phyloP scores from a whole-genome alignment of 2,888 invertebrate species.

The Drosophila hamatofila region DNA sequence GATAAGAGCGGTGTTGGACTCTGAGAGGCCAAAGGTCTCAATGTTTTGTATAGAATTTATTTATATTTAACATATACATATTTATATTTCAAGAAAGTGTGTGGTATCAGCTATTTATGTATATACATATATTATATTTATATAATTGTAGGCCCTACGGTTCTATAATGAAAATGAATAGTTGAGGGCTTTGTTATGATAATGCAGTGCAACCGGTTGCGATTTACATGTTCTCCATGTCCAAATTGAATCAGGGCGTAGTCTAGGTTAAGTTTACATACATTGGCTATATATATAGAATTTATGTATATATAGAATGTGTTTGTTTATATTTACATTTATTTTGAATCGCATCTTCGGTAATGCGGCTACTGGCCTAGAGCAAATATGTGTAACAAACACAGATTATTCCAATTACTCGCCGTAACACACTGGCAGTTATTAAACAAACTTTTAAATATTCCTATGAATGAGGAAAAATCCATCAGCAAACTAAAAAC shows the following conservation, averaged over 20 bases:
- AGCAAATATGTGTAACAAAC: background rate
- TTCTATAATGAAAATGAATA: background rate
- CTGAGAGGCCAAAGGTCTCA: background rate
- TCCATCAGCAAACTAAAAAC: conserved; percentile 14
- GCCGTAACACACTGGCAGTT: conserved; percentile 9
- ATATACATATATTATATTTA: background rate
- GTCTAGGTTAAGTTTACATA: conserved; percentile 9
- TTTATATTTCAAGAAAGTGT: background rate
- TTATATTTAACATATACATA: conserved; percentile 5
- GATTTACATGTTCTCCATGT: background rate
- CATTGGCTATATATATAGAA: background rate
- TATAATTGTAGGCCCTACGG: background rate
- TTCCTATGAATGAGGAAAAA: conserved; percentile 1
- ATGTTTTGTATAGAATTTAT: background rate
- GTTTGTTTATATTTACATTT: conserved; percentile 3
- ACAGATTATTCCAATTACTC: background rate
- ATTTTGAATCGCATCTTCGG: background rate
- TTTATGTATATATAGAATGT: background rate
- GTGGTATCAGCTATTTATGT: background rate
- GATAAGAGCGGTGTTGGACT: conserved; percentile 28
- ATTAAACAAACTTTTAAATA: conserved; percentile 12
- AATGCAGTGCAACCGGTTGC: background rate
- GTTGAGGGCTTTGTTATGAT: background rate
- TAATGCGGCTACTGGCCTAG: conserved; percentile 9
- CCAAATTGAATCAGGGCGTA: background rate